Evolutionary conservation across 1,140 invertebrate species (phyloP), one percentile per base, ranked within the genome.

Genomic region (Caenorhabditis remanei): DNA sequence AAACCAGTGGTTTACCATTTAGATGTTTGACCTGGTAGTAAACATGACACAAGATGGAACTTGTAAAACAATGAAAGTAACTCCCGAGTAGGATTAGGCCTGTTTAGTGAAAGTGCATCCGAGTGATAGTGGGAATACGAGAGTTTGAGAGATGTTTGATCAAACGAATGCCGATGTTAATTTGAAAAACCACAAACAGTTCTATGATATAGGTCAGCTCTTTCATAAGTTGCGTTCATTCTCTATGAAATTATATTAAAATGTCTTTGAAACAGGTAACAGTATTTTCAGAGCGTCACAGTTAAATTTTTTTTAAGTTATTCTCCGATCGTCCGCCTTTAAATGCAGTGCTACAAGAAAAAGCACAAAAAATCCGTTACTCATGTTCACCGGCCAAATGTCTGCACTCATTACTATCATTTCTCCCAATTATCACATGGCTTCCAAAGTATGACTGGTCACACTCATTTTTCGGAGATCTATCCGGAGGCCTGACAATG

Each of bases 401-500:
- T 21, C 8, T 79, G 3, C 43, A 79, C n/a, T 79, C 71, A 7
- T 43, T 88, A 41, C 85, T 88, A 13, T 88, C 87, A 13, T 89
- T 91, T 82, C 21, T 90, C 43, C 90, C 90, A 8, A 90, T 90
- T 61, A 55, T 90, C 55, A 53, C 67, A 24, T 90, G 90, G 90
- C 88, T 90, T 21, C 90, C 90, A 65, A 86, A 85, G 40, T 90
- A 90, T 65, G 82, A 87, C 75, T 91, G 88, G 88, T 71, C 63
- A 41, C 46, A 88, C 4, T 91, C 91, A 5, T 92, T 91, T 65
- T 91, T 91, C 56, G 88, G 87, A 24, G 91, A 91, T 85, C 65
- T 91, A 24, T 92, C 92, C 46, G 91, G 92, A 58, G 91, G 91
- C 41, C 67, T 91, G 46, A 91, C 91, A 21, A 89, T 92, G 90